phyloP scores from a whole-genome alignment of 1,140 invertebrate species.

The Heliconius melpomene region DNA sequence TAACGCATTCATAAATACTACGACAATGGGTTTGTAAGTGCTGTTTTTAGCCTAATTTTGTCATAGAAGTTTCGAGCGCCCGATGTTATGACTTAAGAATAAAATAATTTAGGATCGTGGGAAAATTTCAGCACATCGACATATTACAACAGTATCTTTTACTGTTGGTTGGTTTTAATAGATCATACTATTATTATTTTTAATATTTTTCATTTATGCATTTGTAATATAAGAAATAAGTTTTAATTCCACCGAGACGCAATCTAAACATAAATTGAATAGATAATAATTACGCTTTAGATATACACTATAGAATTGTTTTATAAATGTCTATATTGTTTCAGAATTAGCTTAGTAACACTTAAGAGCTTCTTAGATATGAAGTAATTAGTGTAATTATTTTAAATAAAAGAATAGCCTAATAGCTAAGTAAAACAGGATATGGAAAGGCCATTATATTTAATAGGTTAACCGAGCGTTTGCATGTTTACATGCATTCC shows the following conservation, averaged over 20 bases:
- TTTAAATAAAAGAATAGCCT: conserved; percentile 4
- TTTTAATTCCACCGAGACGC: no score
- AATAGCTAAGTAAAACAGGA: conserved; percentile 46
- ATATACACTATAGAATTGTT: no score
- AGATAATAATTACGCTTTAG: neutral
- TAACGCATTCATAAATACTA: conserved; percentile 7
- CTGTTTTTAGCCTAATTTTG: conserved; percentile 28
- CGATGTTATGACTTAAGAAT: conserved; percentile 18
- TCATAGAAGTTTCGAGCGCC: conserved; percentile 36
- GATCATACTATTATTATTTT: neutral
- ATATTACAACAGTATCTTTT: neutral
- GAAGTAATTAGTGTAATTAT: neutral
- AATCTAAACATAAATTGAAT: no score
- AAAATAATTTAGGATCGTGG: conserved; percentile 36
- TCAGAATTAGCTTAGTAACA: neutral
- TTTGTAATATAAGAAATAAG: neutral
- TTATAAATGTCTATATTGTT: neutral
- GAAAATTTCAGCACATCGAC: conserved; percentile 24
- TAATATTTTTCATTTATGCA: neutral
- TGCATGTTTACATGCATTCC: conserved; percentile 37
- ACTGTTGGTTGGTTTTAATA: neutral
- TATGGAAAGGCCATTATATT: conserved; percentile 44
- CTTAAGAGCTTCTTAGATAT: neutral
- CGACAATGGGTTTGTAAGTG: conserved; percentile 28
- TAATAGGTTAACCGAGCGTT: conserved; percentile 31